Conservation (phyloP, 1,140 invertebrate genomes). For the Monochamus saltuarius region DNA sequence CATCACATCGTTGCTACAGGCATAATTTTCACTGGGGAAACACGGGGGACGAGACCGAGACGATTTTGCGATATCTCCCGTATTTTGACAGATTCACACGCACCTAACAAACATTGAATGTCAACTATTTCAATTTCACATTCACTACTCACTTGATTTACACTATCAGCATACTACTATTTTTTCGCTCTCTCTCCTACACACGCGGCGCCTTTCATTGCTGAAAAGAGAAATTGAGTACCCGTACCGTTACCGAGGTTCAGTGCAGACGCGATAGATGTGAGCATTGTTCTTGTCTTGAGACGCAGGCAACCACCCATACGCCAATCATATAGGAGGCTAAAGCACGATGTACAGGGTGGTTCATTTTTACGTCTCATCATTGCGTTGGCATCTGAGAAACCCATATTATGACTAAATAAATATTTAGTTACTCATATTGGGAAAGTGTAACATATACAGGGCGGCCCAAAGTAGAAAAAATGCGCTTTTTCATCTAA, state of each 20-base stretch:
- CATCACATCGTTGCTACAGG: slow-evolving; percentile 18
- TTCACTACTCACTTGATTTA: slow-evolving; percentile 16
- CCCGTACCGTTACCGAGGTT: neutral
- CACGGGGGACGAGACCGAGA: slow-evolving; percentile 1
- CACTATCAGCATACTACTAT: slow-evolving; percentile 9
- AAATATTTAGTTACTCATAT: too few species aligned
- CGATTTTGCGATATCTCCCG: neutral
- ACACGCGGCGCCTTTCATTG: neutral
- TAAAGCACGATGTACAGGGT: neutral
- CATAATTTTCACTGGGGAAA: slow-evolving; percentile 11
- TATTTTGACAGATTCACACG: slow-evolving; percentile 34
- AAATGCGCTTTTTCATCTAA: too few species aligned
- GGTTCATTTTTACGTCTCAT: neutral
- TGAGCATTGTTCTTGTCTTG: neutral
- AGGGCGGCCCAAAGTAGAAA: too few species aligned
- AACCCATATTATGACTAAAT: too few species aligned
- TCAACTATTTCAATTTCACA: slow-evolving; percentile 31
- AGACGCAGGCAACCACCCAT: slow-evolving; percentile 4
- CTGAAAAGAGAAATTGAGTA: neutral
- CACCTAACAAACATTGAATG: slow-evolving; percentile 31
- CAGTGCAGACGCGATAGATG: neutral
- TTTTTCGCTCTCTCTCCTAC: slow-evolving; percentile 3
- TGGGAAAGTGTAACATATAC: too few species aligned
- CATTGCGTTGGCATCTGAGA: neutral
- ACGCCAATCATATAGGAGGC: too few species aligned